phyloP scores from a whole-genome alignment of 2,113 vertebrate species.

The Gobiocypris rarus region DNA sequence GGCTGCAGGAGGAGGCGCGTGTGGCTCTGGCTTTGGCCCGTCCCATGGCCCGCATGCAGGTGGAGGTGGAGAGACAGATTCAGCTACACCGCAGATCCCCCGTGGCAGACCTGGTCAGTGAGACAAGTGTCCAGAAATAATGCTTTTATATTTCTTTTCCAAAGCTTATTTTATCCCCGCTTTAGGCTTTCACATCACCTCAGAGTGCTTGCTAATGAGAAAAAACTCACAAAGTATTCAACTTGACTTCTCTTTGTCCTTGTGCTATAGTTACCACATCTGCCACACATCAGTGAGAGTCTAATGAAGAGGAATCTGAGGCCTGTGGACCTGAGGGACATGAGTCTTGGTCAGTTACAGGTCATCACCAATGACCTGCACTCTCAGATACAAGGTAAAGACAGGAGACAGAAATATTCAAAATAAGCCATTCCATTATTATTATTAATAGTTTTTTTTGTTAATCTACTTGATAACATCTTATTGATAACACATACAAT shows the following conservation, averaged over 20 bases:
- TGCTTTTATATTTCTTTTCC: too few species aligned
- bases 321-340: conserved; percentile 90
- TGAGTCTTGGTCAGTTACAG: conserved; percentile 96
- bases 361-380: conserved; percentile 98
- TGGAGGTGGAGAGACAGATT: conserved; percentile 92
- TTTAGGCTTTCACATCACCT: background rate
- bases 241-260: background rate
- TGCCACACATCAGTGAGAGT: conserved; percentile 96
- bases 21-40: conserved; percentile 94
- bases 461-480: background rate
- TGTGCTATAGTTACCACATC: conserved; percentile 84
- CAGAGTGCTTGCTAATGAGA: background rate
- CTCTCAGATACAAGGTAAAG: conserved; percentile 98
- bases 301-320: conserved; percentile 96
- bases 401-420: background rate
- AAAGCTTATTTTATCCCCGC: background rate
- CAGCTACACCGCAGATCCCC: conserved; percentile 96
- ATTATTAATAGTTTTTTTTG: too few species aligned
- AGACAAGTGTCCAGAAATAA: background rate
- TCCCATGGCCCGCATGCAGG: conserved; percentile 99
- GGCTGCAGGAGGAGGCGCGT: conserved; percentile 93
- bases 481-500: too few species aligned
- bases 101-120: conserved; percentile 91
- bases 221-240: background rate
- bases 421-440: background rate